Percentiles rank a stretch among this genome's conserved stretches.
Conservation (phyloP, 2,113 vertebrate species). For the Oncorhynchus tshawytscha region DNA sequence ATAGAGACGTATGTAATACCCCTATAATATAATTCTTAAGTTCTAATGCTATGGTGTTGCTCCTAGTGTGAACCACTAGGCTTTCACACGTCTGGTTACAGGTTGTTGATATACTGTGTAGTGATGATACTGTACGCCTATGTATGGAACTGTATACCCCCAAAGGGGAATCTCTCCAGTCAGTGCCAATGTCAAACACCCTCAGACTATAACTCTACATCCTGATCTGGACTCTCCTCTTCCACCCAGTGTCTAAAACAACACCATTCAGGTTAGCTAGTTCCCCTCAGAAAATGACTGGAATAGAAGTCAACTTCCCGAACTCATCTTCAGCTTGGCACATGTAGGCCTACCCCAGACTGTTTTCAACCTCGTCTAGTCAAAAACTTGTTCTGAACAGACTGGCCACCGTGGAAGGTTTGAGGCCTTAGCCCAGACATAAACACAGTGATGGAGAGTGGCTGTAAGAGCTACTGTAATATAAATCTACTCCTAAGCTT, state of each 20-base stretch:
- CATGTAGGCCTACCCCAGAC: slow-evolving; percentile 17
- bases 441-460: too few relatives aligned
- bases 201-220: not conserved
- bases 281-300: too few relatives aligned
- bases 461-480: too few relatives aligned
- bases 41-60: not conserved
- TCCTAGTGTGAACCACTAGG: not conserved
- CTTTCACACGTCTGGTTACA: not conserved
- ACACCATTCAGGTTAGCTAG: not conserved
- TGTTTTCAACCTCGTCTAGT: slow-evolving; percentile 19
- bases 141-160: too few relatives aligned
- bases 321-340: slow-evolving; percentile 5
- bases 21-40: not conserved
- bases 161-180: not conserved
- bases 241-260: not conserved
- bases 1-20: not conserved
- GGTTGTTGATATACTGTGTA: not conserved
- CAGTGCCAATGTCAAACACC: not conserved
- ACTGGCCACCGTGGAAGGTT: not conserved
- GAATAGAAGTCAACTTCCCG: too few relatives aligned
- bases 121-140: not conserved
- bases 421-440: too few relatives aligned
- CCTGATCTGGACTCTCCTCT: not conserved
- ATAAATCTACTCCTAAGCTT: too few relatives aligned
- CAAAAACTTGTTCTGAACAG: not conserved